phyloP scores from a whole-genome alignment of 2,113 vertebrate species.

The Cheilinus undulatus region DNA sequence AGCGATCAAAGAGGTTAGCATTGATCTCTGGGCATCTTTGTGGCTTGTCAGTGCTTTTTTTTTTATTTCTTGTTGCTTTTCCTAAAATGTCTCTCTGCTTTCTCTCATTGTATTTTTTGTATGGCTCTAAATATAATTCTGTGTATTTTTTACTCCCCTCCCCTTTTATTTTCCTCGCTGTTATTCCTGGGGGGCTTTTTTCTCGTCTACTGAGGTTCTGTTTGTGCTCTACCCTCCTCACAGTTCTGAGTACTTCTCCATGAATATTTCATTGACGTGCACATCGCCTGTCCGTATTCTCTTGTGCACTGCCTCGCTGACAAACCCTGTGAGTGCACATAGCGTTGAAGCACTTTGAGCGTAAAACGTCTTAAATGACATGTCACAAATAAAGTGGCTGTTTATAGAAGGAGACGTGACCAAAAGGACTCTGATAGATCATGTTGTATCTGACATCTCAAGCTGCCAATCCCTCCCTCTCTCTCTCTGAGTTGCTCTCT shows the following conservation, averaged over 20 bases:
- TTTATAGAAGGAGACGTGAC: constrained; percentile 46
- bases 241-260: constrained; percentile 69
- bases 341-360: constrained; percentile 5
- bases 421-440: constrained; percentile 27
- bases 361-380: constrained; percentile 46
- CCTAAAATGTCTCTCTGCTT: constrained; percentile 27
- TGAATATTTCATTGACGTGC: constrained; percentile 76
- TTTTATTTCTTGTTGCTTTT: not conserved
- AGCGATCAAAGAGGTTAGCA: constrained; percentile 18
- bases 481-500: constrained; percentile 2
- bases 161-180: constrained; percentile 34
- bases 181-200: constrained; percentile 52
- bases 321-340: constrained; percentile 21
- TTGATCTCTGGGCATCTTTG: constrained; percentile 7
- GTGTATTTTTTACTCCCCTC: constrained; percentile 11
- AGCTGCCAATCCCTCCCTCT: constrained; percentile 13
- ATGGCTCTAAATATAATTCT: constrained; percentile 55
- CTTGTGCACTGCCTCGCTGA: constrained; percentile 53
- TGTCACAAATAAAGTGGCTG: constrained; percentile 25
- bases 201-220: constrained; percentile 59
- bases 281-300: constrained; percentile 50
- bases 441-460: constrained; percentile 23
- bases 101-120: constrained; percentile 27
- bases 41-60: constrained; percentile 5
- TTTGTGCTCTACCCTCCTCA: constrained; percentile 67